Percentiles rank a stretch among this genome's conserved stretches.
Evolutionary conservation across 1,140 invertebrate genomes (phyloP).

Genomic region (Papilio helenus): DNA sequence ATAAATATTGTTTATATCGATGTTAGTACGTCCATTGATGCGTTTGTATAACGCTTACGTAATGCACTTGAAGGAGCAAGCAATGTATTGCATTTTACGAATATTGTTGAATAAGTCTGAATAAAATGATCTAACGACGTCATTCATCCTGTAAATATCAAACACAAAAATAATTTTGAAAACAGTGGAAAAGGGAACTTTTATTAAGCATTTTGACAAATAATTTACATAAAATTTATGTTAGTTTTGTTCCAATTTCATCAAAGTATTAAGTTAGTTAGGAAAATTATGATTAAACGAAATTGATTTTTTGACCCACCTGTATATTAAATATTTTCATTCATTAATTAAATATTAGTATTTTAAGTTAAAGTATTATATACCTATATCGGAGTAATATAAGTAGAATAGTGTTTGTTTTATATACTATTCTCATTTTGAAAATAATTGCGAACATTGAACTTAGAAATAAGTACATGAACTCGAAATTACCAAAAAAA

Average conservation of each 20-base stretch:
- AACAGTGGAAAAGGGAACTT: neutral
- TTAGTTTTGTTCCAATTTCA: neutral
- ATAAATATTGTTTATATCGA: conserved; percentile 2
- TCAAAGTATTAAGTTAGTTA: conserved; percentile 13
- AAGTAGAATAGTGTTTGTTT: neutral
- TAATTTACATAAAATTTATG: neutral
- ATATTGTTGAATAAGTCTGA: neutral
- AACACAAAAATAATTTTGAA: neutral
- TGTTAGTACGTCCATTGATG: neutral
- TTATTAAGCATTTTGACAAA: neutral
- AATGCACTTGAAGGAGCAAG: neutral
- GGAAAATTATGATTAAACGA: conserved; percentile 5
- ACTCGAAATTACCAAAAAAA: conserved; percentile 32
- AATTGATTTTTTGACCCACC: conserved; percentile 13
- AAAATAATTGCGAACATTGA: conserved; percentile 20
- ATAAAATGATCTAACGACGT: conserved; percentile 9
- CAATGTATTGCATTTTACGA: conserved; percentile 1
- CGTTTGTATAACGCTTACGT: neutral
- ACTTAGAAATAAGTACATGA: neutral
- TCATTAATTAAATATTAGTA: neutral
- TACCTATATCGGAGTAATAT: neutral
- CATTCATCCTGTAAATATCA: neutral
- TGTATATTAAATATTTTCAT: conserved; percentile 21
- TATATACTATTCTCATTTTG: neutral
- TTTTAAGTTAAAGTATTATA: neutral